Percentiles rank a stretch among this genome's conserved stretches.
These are phyloP conservation scores for Mastacembelus armatus DNA, from an alignment of 2,797 vertebrate genomes.

Conservation along the genomic window DNA sequence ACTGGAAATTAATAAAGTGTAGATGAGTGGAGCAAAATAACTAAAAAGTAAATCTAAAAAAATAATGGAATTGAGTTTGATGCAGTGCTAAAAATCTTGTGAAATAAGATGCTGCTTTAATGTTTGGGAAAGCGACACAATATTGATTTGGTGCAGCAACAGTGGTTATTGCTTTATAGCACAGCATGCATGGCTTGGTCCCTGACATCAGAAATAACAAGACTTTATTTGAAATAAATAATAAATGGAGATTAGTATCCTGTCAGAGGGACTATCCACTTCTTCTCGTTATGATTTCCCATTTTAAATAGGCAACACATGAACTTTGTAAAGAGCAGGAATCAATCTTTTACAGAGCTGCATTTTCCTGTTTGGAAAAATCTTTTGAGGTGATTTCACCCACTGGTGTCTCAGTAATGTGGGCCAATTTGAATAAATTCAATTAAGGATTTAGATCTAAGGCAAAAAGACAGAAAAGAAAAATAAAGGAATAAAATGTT, in stretches of 20 bases:
- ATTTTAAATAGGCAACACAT: constrained; percentile 42
- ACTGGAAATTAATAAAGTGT: neutral
- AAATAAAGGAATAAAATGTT: neutral
- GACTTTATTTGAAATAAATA: constrained; percentile 43
- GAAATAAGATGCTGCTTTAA: neutral
- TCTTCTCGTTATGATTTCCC: constrained; percentile 19
- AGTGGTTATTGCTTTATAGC: constrained; percentile 9
- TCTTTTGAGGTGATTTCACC: constrained; percentile 43
- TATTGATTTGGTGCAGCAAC: neutral
- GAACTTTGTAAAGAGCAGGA: constrained; percentile 34
- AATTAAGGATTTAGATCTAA: constrained; percentile 7
- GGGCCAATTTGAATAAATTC: constrained; percentile 11
- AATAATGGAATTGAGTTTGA: neutral
- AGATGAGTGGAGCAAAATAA: neutral
- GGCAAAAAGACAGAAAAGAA: neutral
- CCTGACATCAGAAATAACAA: constrained; percentile 28
- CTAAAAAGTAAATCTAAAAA: neutral
- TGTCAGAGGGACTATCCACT: constrained; percentile 32
- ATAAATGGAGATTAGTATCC: constrained; percentile 47
- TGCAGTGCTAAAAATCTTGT: neutral
- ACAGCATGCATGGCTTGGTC: constrained; percentile 11
- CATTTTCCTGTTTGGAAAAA: constrained; percentile 60
- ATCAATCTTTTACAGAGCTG: constrained; percentile 38
- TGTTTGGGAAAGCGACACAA: constrained; percentile 3
- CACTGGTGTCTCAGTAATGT: constrained; percentile 20